Evolutionary conservation across 2,797 vertebrate species (phyloP), one percentile per base, ranked within the genome.

Genomic region (Orestias chungarensis): DNA sequence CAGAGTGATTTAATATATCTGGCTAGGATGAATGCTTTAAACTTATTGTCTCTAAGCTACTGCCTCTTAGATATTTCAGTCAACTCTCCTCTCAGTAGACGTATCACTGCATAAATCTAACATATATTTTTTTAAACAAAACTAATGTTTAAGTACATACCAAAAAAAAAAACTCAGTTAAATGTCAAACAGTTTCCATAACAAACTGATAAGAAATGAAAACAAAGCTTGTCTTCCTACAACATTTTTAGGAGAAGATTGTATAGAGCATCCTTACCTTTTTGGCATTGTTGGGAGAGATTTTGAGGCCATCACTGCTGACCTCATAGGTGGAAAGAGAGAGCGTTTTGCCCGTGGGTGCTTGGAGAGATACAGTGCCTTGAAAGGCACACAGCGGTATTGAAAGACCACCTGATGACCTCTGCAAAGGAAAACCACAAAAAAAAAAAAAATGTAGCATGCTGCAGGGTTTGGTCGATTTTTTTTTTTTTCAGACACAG

Each of bases 321-420:
- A 99, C 96, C 86, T 99, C 97, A 0, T 99, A 99, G 0, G 98
- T 99, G 72, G 98, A 99, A 7, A 99, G 91, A 27, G 98, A 99
- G 2, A 99, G 94, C 0, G 96, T 99, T 91, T 99, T 99, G 33
- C 98, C 98, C 0, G 95, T 96, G 6, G 98, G 98, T 0, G 97
- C 95, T 15, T 98, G 97, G 40, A 99, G 96, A 20, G 98, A 99
- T 14, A 99, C 96, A 0, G 96, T 99, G 27, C 98, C 98, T 89
- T 99, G 97, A 87, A 99, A 98, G 0, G 98, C 98, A 3, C 97
- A 97, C 31, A 99, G 86, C 1, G 98, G 98, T 68, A 98, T 95
- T 6, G 96, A 95, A 47, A 99, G 93, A 59, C 95, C 94, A 31
- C 94, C 96, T 1, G 94, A 87, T 0, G 95, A 90, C 27, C 95